Evolutionary conservation across 2,113 vertebrate species (phyloP).

Genomic region (Hyaena hyaena): DNA sequence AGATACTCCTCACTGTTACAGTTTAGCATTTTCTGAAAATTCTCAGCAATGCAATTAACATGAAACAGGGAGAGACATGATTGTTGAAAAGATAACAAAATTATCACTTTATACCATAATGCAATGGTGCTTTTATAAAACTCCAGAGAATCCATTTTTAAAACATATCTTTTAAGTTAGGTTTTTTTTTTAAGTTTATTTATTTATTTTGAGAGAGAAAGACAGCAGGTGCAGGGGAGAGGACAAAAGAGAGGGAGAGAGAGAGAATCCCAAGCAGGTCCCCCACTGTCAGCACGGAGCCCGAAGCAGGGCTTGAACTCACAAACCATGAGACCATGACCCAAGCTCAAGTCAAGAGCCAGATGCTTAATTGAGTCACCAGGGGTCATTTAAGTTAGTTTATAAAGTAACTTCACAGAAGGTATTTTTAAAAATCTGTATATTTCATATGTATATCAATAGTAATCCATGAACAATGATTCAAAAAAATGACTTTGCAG

Average conservation of each 20-base stretch:
- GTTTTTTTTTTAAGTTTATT: neutral
- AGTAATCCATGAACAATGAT: neutral
- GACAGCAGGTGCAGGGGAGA: too few species aligned
- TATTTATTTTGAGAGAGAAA: too few species aligned
- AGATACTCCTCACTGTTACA: neutral
- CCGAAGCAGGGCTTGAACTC: too few species aligned
- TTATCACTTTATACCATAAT: neutral
- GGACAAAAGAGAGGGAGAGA: too few species aligned
- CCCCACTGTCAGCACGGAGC: too few species aligned
- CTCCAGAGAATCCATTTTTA: neutral
- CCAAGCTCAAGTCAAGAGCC: too few species aligned
- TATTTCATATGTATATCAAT: neutral
- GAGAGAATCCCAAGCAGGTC: too few species aligned
- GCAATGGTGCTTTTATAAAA: neutral
- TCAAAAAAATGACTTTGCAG: neutral
- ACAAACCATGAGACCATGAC: too few species aligned
- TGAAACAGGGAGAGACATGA: neutral
- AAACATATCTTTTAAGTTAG: neutral
- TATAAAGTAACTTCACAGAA: constrained; percentile 8
- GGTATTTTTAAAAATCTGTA: neutral
- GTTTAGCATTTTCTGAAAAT: neutral
- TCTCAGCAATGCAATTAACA: neutral
- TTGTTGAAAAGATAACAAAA: constrained; percentile 5
- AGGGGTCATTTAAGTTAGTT: neutral
- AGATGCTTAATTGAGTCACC: too few species aligned